Evolutionary conservation across 2,113 vertebrate genomes (phyloP).

Genomic region (Otocyon megalotis): DNA sequence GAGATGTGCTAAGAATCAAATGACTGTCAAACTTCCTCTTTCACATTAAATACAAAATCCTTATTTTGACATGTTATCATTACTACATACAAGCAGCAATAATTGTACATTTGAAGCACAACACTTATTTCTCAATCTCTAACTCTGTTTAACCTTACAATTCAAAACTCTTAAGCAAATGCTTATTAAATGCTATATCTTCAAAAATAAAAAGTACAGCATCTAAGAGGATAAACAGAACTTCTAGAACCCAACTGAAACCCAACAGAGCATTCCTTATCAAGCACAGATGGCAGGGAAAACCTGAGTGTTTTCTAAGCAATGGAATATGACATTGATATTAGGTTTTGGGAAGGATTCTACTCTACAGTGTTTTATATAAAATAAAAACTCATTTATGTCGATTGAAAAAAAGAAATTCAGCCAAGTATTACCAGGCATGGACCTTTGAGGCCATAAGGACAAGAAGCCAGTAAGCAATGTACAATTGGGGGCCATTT

Average conservation of each 20-base stretch:
- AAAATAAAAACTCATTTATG: background rate
- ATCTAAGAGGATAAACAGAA: constrained; percentile 40
- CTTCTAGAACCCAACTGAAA: constrained; percentile 64
- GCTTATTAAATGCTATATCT: constrained; percentile 31
- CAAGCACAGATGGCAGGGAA: constrained; percentile 24
- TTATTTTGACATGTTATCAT: background rate
- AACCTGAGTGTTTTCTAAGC: background rate
- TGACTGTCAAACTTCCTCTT: background rate
- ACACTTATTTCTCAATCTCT: background rate
- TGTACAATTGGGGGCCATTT: background rate
- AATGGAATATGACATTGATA: background rate
- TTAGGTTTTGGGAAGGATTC: background rate
- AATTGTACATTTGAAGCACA: background rate
- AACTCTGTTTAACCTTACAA: constrained; percentile 40
- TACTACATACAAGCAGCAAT: background rate
- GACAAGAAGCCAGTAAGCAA: background rate
- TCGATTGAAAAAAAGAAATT: background rate
- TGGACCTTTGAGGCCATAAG: background rate
- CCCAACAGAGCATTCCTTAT: background rate
- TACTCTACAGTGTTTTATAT: background rate
- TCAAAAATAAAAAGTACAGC: constrained; percentile 54
- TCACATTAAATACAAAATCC: background rate
- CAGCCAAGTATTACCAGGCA: background rate
- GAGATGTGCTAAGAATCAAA: background rate
- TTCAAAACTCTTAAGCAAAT: constrained; percentile 13